A percentile compares a stretch with the other conserved stretches of the same genome.
Evolutionary conservation across 2,888 invertebrate species (phyloP).

Genomic region (Brachyptera putata): DNA sequence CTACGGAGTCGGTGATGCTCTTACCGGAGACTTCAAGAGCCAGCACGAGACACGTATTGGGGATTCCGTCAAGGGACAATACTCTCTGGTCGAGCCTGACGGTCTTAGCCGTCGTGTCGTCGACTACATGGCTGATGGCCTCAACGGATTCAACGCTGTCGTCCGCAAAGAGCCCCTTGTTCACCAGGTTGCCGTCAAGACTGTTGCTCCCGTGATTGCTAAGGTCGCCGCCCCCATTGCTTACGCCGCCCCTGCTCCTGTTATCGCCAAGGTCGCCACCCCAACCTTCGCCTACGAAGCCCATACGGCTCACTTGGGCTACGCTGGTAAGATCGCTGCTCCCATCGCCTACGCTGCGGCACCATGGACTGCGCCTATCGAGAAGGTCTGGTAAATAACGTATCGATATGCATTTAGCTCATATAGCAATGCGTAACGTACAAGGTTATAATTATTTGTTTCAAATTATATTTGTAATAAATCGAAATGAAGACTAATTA

Average conservation of each 20-base stretch:
- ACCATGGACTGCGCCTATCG: slow-evolving; percentile 24
- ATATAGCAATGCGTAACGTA: too few species aligned
- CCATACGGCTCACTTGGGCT: not conserved
- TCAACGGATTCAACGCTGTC: too few species aligned
- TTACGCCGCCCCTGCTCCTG: slow-evolving; percentile 8
- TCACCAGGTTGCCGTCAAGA: slow-evolving; percentile 3
- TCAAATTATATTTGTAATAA: too few species aligned
- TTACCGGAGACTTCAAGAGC: slow-evolving; percentile 24
- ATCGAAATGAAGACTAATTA: too few species aligned
- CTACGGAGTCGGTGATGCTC: slow-evolving; percentile 20
- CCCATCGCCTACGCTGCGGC: slow-evolving; percentile 11
- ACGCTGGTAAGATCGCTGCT: too few species aligned
- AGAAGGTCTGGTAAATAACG: too few species aligned
- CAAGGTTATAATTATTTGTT: too few species aligned
- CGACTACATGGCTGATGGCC: slow-evolving; percentile 24
- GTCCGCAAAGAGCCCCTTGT: slow-evolving; percentile 23
- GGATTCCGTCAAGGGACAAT: too few species aligned
- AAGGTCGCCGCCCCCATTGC: slow-evolving; percentile 4
- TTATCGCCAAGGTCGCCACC: slow-evolving; percentile 3
- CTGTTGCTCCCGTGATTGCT: slow-evolving; percentile 14
- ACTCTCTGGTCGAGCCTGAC: slow-evolving; percentile 24
- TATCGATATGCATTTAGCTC: too few species aligned
- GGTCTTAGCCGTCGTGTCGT: slow-evolving; percentile 25
- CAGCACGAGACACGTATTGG: slow-evolving; percentile 25
- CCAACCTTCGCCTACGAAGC: slow-evolving; percentile 3